Evolutionary conservation across 2,113 vertebrate genomes (phyloP).

Genomic region (Psittacula cyanocephala): DNA sequence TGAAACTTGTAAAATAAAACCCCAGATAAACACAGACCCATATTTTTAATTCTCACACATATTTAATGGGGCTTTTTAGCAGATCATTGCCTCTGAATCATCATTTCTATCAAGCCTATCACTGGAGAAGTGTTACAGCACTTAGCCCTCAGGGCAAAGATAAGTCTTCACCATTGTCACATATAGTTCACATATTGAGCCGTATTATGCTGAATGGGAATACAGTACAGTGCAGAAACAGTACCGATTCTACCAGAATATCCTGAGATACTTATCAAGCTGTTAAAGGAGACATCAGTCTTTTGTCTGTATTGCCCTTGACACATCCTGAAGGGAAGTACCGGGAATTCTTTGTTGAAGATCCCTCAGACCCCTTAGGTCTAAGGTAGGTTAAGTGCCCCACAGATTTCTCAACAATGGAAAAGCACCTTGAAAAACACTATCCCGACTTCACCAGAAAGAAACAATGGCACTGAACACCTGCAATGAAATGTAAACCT

Average conservation of each 20-base stretch:
- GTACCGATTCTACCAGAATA: slow-evolving; percentile 77
- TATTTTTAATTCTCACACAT: slow-evolving; percentile 84
- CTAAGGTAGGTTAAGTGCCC: slow-evolving; percentile 83
- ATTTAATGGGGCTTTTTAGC: slow-evolving; percentile 74
- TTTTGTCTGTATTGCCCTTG: slow-evolving; percentile 89
- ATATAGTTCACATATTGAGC: slow-evolving; percentile 74
- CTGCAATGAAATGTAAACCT: background rate
- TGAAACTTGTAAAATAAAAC: slow-evolving; percentile 78
- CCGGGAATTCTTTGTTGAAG: slow-evolving; percentile 83
- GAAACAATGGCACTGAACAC: slow-evolving; percentile 24
- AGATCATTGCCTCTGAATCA: slow-evolving; percentile 73
- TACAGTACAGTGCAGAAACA: slow-evolving; percentile 76
- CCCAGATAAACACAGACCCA: slow-evolving; percentile 74
- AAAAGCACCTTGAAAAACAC: slow-evolving; percentile 72
- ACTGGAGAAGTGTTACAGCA: slow-evolving; percentile 66
- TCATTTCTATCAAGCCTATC: slow-evolving; percentile 77
- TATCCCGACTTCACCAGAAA: slow-evolving; percentile 35
- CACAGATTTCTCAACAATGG: slow-evolving; percentile 74
- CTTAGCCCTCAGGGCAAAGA: slow-evolving; percentile 82
- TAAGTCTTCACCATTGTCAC: slow-evolving; percentile 84
- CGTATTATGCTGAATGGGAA: slow-evolving; percentile 81
- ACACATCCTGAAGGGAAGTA: slow-evolving; percentile 83
- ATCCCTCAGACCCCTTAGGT: slow-evolving; percentile 76
- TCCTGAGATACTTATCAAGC: slow-evolving; percentile 84
- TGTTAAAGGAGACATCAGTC: slow-evolving; percentile 86